These are phyloP conservation scores for Tyrophagus putrescentiae DNA, from an alignment of 1,140 invertebrate genomes.

Conservation along the genomic window DNA sequence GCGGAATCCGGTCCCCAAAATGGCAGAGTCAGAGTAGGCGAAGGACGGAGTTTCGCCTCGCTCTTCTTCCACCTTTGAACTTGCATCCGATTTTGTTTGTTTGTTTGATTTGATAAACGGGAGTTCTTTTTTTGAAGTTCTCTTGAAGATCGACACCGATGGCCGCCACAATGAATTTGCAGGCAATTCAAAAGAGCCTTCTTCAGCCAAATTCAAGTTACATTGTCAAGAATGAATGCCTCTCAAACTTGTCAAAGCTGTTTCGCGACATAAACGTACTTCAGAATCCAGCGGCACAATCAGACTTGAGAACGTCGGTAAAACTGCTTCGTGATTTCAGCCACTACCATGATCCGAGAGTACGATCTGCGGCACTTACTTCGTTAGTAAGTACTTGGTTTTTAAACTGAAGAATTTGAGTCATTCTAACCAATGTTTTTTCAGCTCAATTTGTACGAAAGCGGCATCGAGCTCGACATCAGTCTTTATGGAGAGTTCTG, in stretches of 20 bases:
- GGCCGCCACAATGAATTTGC: neutral
- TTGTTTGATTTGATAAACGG: neutral
- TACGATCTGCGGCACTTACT: conserved; percentile 67
- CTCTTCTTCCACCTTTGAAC: no score
- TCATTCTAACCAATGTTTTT: conserved; percentile 12
- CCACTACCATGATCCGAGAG: conserved; percentile 72
- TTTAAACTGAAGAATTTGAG: neutral
- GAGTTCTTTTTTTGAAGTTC: no score
- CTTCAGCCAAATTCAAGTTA: conserved; percentile 51
- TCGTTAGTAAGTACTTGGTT: conserved; percentile 48
- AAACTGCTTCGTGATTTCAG: conserved; percentile 59
- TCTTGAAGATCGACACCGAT: neutral
- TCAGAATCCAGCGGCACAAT: neutral
- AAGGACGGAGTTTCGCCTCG: no score
- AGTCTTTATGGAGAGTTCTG: conserved; percentile 65
- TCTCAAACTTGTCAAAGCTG: conserved; percentile 38
- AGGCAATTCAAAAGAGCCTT: conserved; percentile 22
- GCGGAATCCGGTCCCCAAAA: no score
- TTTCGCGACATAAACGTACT: neutral
- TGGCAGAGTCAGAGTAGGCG: no score
- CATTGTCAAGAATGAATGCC: conserved; percentile 57
- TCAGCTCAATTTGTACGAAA: conserved; percentile 9
- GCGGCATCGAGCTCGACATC: conserved; percentile 43
- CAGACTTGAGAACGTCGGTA: conserved; percentile 42
- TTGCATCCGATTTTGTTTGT: no score